A percentile compares a stretch with the other conserved stretches of the same genome.
phyloP scores from a whole-genome alignment of 2,113 vertebrate species.

The Oreochromis niloticus region DNA sequence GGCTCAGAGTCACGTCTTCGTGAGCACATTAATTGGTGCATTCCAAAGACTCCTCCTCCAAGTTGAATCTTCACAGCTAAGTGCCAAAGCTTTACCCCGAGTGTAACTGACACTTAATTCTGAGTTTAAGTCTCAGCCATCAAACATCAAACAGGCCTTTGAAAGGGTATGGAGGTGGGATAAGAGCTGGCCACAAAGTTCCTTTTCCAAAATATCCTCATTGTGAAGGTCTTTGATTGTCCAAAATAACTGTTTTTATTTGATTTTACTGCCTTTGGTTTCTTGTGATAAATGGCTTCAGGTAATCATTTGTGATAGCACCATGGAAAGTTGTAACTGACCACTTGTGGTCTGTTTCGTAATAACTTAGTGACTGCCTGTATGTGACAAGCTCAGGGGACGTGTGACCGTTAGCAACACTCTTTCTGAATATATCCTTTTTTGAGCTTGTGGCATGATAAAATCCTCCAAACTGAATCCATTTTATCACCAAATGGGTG shows the following conservation, averaged over 20 bases:
- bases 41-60: not conserved
- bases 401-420: not conserved
- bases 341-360: fast-evolving
- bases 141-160: not conserved
- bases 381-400: not conserved
- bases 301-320: not conserved
- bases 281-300: not conserved
- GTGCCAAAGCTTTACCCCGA: not conserved
- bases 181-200: fast-evolving
- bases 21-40: not conserved
- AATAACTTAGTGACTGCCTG: not conserved
- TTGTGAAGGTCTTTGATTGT: not conserved
- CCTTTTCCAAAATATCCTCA: not conserved
- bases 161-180: not conserved
- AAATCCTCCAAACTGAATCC: not conserved
- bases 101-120: not conserved
- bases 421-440: not conserved
- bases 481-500: not conserved
- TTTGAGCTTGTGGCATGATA: not conserved
- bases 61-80: not conserved
- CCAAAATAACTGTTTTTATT: fast-evolving
- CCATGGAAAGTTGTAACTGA: not conserved
- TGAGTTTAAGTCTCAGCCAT: not conserved
- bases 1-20: not conserved
- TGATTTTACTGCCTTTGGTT: not conserved